phyloP scores from a whole-genome alignment of 2,797 vertebrate genomes.

The Cynodonichthys magdalenae region DNA sequence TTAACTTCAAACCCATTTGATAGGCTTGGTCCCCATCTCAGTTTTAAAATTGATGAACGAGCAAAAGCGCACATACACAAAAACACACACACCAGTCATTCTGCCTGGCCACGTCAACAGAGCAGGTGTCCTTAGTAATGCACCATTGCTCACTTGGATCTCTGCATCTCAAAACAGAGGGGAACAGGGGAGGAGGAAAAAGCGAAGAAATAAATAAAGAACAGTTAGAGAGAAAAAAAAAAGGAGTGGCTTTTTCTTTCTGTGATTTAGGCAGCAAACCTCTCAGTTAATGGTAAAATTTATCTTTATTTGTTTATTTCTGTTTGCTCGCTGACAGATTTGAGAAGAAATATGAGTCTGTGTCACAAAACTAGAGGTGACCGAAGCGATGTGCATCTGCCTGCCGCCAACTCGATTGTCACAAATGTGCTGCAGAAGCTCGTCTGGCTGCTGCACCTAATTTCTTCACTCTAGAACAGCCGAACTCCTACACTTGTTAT shows the following conservation, averaged over 20 bases:
- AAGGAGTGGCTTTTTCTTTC: background rate
- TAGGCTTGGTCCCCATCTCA: constrained; percentile 50
- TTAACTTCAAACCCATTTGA: constrained; percentile 55
- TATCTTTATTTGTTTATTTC: constrained; percentile 18
- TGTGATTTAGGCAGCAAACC: background rate
- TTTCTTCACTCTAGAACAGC: constrained; percentile 30
- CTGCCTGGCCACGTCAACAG: constrained; percentile 72
- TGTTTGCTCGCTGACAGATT: constrained; percentile 22
- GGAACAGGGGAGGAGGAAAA: constrained; percentile 41
- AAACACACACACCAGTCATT: constrained; percentile 42
- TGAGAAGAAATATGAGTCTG: constrained; percentile 8
- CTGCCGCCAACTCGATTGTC: constrained; percentile 3
- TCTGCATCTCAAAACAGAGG: constrained; percentile 60
- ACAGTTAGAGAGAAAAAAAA: constrained; percentile 47
- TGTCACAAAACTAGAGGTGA: constrained; percentile 18
- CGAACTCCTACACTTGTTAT: constrained; percentile 60
- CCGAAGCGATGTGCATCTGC: constrained; percentile 9
- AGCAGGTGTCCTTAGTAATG: constrained; percentile 81
- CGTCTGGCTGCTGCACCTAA: constrained; percentile 48
- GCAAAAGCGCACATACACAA: constrained; percentile 33
- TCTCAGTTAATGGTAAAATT: background rate
- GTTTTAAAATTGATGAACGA: constrained; percentile 65
- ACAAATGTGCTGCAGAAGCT: constrained; percentile 29
- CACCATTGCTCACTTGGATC: constrained; percentile 75
- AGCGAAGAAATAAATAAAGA: constrained; percentile 37